A percentile compares a stretch with the other conserved stretches of the same genome.
Evolutionary conservation across 2,888 invertebrate genomes (phyloP).

Genomic region (Enchytraeus crypticus): DNA sequence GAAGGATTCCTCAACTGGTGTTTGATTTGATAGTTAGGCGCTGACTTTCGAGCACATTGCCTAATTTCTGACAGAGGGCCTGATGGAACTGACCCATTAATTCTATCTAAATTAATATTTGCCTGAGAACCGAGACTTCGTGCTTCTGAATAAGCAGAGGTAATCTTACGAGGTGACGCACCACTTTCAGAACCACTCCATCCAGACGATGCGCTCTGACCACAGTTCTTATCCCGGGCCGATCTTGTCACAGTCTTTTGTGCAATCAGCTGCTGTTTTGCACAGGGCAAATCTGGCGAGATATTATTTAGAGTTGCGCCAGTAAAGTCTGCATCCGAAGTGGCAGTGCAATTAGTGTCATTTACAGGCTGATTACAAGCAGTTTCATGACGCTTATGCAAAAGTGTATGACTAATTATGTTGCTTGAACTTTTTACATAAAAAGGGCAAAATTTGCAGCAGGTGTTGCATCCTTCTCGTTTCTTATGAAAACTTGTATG

Average conservation of each 20-base stretch:
- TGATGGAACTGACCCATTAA: not conserved
- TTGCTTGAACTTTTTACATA: conserved; percentile 69
- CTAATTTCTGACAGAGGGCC: not conserved
- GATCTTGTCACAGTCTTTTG: too few species aligned
- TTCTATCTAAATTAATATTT: too few species aligned
- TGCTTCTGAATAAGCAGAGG: not conserved
- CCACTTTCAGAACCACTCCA: not conserved
- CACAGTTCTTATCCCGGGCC: too few species aligned
- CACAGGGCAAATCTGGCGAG: too few species aligned
- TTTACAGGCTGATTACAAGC: too few species aligned
- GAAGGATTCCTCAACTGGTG: not conserved
- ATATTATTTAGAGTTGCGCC: too few species aligned
- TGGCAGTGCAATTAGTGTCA: too few species aligned
- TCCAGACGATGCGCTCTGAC: not conserved
- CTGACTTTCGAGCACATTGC: not conserved
- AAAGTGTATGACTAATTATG: conserved; percentile 70
- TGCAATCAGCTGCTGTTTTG: not conserved
- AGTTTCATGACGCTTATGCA: conserved; percentile 53
- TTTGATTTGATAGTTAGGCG: too few species aligned
- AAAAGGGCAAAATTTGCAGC: conserved; percentile 71
- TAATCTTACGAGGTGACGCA: not conserved
- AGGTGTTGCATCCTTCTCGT: conserved; percentile 61
- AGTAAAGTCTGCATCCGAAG: too few species aligned
- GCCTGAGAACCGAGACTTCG: not conserved
- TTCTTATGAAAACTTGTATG: conserved; percentile 76